phyloP scores from a whole-genome alignment of 2,797 vertebrate species.

The Siniperca obscura region DNA sequence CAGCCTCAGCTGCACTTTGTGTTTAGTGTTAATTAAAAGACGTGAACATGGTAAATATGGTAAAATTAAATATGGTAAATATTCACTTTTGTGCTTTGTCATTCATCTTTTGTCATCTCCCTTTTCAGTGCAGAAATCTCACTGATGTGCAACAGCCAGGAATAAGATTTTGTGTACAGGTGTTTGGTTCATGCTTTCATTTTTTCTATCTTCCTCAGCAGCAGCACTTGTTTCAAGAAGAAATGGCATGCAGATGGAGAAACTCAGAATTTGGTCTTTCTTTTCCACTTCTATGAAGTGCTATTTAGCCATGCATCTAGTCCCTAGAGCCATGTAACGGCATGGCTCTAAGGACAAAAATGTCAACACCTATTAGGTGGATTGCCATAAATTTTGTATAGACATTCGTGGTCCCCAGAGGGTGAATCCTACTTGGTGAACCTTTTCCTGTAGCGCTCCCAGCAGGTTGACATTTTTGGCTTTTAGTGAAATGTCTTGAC shows the following conservation, averaged over 20 bases:
- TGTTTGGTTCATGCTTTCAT: not conserved
- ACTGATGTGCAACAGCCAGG: not conserved
- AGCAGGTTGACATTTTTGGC: not conserved
- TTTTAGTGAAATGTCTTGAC: not conserved
- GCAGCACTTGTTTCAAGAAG: not conserved
- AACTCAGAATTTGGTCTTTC: not conserved
- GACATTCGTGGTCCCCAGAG: not conserved
- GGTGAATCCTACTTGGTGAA: not conserved
- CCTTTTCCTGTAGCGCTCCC: not conserved
- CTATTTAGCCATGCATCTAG: not conserved
- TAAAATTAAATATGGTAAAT: not conserved
- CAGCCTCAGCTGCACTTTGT: not conserved
- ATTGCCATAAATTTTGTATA: not conserved
- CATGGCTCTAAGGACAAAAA: not conserved
- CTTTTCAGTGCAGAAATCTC: not conserved
- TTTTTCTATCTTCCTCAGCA: not conserved
- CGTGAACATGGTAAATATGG: not conserved
- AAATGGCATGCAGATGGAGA: not conserved
- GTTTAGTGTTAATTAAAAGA: not conserved
- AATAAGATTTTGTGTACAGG: not conserved
- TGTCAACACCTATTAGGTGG: not conserved
- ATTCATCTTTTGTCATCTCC: slow-evolving; percentile 1
- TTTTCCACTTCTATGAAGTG: not conserved
- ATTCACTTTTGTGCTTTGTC: slow-evolving; percentile 13
- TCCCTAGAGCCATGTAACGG: no score